A percentile compares a stretch with the other conserved stretches of the same genome.
Conservation (phyloP, 2,797 vertebrate species). For the Mustela erminea region DNA sequence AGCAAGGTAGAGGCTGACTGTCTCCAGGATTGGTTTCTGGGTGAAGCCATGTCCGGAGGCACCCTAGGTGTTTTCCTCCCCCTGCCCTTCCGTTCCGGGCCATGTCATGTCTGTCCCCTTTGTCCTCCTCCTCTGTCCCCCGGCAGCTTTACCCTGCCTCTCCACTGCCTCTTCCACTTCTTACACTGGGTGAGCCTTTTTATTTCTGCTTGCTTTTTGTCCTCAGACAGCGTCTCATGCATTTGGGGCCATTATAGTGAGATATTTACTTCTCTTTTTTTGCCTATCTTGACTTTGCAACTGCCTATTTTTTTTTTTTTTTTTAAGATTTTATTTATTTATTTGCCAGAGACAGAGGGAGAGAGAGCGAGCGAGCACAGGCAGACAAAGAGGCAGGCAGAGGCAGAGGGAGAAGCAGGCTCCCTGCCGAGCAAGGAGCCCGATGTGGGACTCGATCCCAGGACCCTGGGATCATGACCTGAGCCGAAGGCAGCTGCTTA, state of each 20-base stretch:
- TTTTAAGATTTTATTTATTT: too few relatives aligned
- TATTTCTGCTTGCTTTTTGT: background rate
- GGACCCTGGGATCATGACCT: too few relatives aligned
- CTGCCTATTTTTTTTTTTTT: background rate
- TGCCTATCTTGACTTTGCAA: too few relatives aligned
- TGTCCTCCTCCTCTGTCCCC: background rate
- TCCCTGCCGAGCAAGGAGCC: too few relatives aligned
- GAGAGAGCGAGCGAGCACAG: too few relatives aligned
- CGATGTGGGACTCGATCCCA: too few relatives aligned
- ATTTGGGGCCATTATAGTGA: background rate
- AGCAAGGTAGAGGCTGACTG: too few relatives aligned
- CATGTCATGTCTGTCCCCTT: too few relatives aligned
- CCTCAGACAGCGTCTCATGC: background rate
- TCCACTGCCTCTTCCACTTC: background rate
- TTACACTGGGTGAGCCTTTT: background rate
- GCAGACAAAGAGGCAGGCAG: too few relatives aligned
- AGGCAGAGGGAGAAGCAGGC: too few relatives aligned
- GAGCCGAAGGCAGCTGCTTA: too few relatives aligned
- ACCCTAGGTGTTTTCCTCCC: background rate
- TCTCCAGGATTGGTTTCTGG: rapidly evolving
- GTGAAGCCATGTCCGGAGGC: rapidly evolving
- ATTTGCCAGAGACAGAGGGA: too few relatives aligned
- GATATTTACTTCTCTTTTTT: background rate
- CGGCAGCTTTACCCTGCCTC: background rate
- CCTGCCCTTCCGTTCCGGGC: rapidly evolving